phyloP scores from a whole-genome alignment of 2,888 invertebrate genomes.

The Homarus gammarus region DNA sequence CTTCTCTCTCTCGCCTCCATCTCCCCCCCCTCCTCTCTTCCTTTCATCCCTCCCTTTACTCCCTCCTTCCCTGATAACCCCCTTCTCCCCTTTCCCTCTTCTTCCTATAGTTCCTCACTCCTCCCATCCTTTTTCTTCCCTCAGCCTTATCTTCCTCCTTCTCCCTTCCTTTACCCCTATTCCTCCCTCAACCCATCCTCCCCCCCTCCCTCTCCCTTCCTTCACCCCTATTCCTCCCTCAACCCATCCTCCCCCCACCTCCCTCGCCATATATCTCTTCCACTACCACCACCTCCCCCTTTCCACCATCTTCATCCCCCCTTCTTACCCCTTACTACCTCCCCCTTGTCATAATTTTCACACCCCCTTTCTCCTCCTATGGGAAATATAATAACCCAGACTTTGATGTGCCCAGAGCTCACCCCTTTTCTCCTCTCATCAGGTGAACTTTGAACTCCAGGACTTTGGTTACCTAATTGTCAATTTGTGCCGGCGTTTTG shows the following conservation, averaged over 20 bases:
- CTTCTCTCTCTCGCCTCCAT: no score
- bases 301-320: background rate
- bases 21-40: background rate
- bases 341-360: constrained; percentile 42
- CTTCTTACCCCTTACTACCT: background rate
- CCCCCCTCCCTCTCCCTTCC: background rate
- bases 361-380: constrained; percentile 42
- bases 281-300: background rate
- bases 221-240: background rate
- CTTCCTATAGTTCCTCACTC: no score
- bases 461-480: constrained; percentile 35
- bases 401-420: constrained; percentile 22
- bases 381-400: constrained; percentile 46
- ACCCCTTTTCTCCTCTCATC: constrained; percentile 37
- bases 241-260: background rate
- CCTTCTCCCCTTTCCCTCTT: background rate
- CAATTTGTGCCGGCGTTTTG: constrained; percentile 42
- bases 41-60: background rate
- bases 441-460: constrained; percentile 36
- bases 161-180: background rate
- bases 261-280: no score
- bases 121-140: background rate
- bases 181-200: background rate
- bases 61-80: no score
- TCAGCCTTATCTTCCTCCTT: background rate